These are phyloP conservation scores for Percopsis transmontana DNA, from an alignment of 2,113 vertebrate genomes.

Conservation along the genomic window DNA sequence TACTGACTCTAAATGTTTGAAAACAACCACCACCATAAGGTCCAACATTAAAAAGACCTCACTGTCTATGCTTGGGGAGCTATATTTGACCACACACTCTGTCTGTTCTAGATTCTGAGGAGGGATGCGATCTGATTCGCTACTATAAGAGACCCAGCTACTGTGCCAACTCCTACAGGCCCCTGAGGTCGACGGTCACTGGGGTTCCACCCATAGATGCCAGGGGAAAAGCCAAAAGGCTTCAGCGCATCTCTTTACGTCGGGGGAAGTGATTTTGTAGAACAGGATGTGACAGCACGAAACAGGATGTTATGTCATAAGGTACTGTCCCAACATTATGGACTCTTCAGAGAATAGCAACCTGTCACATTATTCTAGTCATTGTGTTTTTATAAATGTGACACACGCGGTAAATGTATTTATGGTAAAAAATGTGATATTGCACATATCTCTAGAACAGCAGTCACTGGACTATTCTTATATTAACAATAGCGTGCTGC, in stretches of 20 bases:
- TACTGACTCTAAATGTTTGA: not conserved
- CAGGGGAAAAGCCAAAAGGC: slow-evolving; percentile 85
- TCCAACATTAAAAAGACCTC: not conserved
- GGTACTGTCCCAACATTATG: too few species aligned
- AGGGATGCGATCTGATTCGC: slow-evolving; percentile 53
- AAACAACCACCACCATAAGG: not conserved
- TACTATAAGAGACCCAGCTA: slow-evolving; percentile 80
- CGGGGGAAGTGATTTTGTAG: slow-evolving; percentile 73
- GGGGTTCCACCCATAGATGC: slow-evolving; percentile 82
- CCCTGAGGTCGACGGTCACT: slow-evolving; percentile 61
- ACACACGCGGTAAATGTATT: too few species aligned
- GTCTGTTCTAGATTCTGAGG: slow-evolving; percentile 24
- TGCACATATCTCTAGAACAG: too few species aligned
- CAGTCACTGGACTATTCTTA: not conserved
- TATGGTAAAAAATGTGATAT: too few species aligned
- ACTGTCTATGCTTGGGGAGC: too few species aligned
- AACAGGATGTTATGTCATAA: too few species aligned
- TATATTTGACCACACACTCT: not conserved
- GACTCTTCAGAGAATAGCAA: too few species aligned
- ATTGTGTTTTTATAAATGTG: too few species aligned
- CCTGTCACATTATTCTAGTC: too few species aligned
- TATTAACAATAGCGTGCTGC: too few species aligned
- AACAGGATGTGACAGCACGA: not conserved
- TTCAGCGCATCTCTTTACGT: slow-evolving; percentile 86
- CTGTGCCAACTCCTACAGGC: slow-evolving; percentile 73